Conservation (phyloP, 2,797 vertebrate species). For the Tympanoctomys barrerae region DNA sequence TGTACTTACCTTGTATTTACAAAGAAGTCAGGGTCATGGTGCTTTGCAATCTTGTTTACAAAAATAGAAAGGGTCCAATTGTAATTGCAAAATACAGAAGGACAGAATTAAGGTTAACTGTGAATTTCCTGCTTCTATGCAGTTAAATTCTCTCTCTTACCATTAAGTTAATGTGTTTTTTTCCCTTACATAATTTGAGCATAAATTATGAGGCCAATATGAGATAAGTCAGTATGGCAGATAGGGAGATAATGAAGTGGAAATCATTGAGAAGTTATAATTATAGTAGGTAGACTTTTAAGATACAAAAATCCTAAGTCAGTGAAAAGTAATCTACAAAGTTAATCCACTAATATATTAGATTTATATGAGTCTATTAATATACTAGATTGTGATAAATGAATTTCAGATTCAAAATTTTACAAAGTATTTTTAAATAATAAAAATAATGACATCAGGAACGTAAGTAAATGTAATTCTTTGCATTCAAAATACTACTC, state of each 20-base stretch:
- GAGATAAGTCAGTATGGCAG: slow-evolving; percentile 52
- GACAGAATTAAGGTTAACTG: slow-evolving; percentile 63
- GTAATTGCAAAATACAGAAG: slow-evolving; percentile 60
- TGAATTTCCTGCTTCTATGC: slow-evolving; percentile 72
- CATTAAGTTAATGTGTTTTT: slow-evolving; percentile 50
- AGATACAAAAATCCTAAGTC: slow-evolving; percentile 56
- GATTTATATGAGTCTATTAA: slow-evolving; percentile 67
- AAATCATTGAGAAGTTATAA: slow-evolving; percentile 70
- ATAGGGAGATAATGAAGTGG: slow-evolving; percentile 73
- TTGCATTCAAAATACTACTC: slow-evolving; percentile 82
- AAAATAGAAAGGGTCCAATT: slow-evolving; percentile 40
- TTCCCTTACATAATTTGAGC: slow-evolving; percentile 59
- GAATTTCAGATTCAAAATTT: slow-evolving; percentile 53
- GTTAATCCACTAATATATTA: background rate
- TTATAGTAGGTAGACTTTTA: slow-evolving; percentile 75
- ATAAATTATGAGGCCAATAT: slow-evolving; percentile 67
- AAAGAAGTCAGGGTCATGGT: slow-evolving; percentile 29
- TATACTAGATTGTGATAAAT: slow-evolving; percentile 68
- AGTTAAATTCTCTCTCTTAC: slow-evolving; percentile 62
- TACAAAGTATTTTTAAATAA: slow-evolving; percentile 77
- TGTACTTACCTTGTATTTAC: background rate
- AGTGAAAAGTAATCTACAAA: slow-evolving; percentile 1
- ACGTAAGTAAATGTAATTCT: slow-evolving; percentile 80
- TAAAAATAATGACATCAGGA: slow-evolving; percentile 74
- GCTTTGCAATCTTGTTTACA: slow-evolving; percentile 7